These are phyloP conservation scores for Mellivora capensis DNA, from an alignment of 2,113 vertebrate species.

Conservation along the genomic window DNA sequence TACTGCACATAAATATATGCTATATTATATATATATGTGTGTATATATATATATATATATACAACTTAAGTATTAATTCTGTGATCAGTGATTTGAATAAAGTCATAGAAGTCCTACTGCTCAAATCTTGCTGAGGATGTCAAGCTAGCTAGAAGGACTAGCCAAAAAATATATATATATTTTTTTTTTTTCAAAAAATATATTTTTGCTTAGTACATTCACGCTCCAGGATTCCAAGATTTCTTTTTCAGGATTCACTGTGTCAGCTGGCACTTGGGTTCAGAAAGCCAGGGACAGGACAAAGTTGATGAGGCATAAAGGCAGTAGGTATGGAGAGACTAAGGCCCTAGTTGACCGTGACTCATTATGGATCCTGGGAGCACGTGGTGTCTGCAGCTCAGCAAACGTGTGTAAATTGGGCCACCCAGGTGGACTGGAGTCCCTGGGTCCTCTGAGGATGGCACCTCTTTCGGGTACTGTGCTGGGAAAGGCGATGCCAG, in stretches of 20 bases:
- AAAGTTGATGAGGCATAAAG: background rate
- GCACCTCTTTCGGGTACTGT: background rate
- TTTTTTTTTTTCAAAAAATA: slow-evolving; percentile 20
- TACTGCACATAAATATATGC: background rate
- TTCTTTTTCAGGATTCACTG: background rate
- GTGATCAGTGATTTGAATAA: background rate
- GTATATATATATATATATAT: background rate
- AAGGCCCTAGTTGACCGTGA: background rate
- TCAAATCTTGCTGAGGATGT: slow-evolving; percentile 19
- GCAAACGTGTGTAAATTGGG: background rate
- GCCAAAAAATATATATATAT: background rate
- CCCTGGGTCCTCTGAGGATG: background rate
- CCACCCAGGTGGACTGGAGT: background rate
- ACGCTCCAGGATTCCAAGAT: background rate
- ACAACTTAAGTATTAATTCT: background rate
- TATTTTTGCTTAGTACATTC: background rate
- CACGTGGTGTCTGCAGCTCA: background rate
- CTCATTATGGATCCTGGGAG: background rate
- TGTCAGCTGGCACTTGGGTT: background rate
- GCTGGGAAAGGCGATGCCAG: background rate
- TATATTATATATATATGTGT: background rate
- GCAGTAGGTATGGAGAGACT: background rate
- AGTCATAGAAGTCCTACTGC: background rate
- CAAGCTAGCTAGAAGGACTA: background rate
- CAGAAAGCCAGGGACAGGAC: background rate